Conservation (phyloP, 2,888 invertebrate species). For the Villa cingulata region DNA sequence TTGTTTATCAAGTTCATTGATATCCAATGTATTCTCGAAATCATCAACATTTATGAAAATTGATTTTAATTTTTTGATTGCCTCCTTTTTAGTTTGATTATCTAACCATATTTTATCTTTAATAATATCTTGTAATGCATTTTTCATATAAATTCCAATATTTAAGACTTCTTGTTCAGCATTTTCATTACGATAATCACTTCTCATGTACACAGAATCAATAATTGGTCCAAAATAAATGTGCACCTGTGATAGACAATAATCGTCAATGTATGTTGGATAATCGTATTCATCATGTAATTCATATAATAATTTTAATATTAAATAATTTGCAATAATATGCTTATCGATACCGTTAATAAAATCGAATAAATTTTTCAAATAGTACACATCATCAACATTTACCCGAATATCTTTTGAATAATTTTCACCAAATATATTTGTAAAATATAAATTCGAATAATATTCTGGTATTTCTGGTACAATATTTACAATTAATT, state of each 20-base stretch:
- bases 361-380: background rate
- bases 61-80: background rate
- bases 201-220: background rate
- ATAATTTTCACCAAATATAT: background rate
- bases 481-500: background rate
- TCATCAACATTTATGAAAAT: constrained; percentile 2
- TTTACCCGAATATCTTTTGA: background rate
- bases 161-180: background rate
- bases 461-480: background rate
- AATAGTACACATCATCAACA: background rate
- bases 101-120: background rate
- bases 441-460: background rate
- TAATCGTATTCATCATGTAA: constrained; percentile 1
- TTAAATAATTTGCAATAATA: background rate
- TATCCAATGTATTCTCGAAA: background rate
- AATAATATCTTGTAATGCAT: background rate
- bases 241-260: background rate
- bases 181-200: background rate
- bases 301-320: background rate
- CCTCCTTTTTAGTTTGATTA: background rate
- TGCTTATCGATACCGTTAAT: background rate
- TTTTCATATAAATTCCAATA: constrained; percentile 1
- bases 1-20: background rate
- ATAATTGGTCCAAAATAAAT: background rate
- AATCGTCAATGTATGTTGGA: background rate